Evolutionary conservation across 2,113 vertebrate genomes (phyloP).

Genomic region (Lota lota): DNA sequence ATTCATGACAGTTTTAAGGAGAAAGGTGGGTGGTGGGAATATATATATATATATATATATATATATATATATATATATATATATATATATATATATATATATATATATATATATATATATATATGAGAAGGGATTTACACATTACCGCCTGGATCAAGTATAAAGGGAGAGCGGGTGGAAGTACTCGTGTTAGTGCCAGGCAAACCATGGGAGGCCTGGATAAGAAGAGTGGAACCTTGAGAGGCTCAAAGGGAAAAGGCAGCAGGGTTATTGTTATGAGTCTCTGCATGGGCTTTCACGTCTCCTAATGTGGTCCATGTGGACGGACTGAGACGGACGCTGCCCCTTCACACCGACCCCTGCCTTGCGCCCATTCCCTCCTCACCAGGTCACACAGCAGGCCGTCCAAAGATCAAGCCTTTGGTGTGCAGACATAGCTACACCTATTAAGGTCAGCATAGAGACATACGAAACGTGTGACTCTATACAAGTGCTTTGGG

Average conservation of each 20-base stretch:
- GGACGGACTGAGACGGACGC: constrained; percentile 41
- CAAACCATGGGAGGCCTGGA: constrained; percentile 49
- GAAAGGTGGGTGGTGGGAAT: neutral
- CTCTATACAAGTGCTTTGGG: too few species aligned
- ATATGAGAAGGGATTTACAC: constrained; percentile 61
- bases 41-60: too few species aligned
- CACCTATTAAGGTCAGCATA: too few species aligned
- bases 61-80: too few species aligned
- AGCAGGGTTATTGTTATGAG: constrained; percentile 64
- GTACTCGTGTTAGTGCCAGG: constrained; percentile 33
- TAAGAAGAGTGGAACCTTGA: constrained; percentile 50
- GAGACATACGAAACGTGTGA: too few species aligned
- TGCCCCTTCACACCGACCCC: neutral
- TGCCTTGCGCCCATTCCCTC: neutral
- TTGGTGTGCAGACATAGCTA: neutral
- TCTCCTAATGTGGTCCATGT: constrained; percentile 76
- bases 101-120: too few species aligned
- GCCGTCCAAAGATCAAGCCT: neutral
- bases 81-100: too few species aligned
- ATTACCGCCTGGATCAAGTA: constrained; percentile 59
- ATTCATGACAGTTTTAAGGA: constrained; percentile 32
- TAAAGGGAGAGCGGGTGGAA: constrained; percentile 36
- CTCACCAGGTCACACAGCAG: constrained; percentile 52
- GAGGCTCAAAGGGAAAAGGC: constrained; percentile 55
- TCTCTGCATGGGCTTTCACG: constrained; percentile 68